A percentile compares a stretch with the other conserved stretches of the same genome.
Evolutionary conservation across 35 echinoderm and acorn worm genomes (phyloP).

Genomic region (Anneissia japonica): DNA sequence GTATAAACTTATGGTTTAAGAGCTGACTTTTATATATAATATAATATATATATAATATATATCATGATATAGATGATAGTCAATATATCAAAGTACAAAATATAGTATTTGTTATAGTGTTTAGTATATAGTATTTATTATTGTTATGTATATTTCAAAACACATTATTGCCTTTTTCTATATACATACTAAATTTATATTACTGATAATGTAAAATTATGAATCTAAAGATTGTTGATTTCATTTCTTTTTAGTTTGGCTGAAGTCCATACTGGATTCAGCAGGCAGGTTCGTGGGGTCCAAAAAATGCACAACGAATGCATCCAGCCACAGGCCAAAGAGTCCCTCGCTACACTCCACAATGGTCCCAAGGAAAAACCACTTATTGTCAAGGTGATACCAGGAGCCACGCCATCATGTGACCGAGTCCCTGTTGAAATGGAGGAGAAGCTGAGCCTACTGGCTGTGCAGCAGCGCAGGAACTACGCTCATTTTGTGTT

Average conservation of each 20-base stretch:
- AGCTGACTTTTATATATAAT: too few relatives aligned
- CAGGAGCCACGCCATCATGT: conserved; percentile 52
- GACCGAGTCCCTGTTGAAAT: conserved; percentile 59
- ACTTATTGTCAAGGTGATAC: conserved; percentile 66
- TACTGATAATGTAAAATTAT: too few relatives aligned
- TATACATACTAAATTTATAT: too few relatives aligned
- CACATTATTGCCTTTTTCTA: too few relatives aligned
- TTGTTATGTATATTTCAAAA: too few relatives aligned
- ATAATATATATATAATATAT: too few relatives aligned
- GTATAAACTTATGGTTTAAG: too few relatives aligned
- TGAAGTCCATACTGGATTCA: conserved; percentile 31
- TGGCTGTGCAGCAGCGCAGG: conserved; percentile 75
- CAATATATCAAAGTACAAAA: too few relatives aligned
- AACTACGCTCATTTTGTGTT: conserved; percentile 79
- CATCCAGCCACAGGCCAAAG: conserved; percentile 53
- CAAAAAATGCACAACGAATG: conserved; percentile 61
- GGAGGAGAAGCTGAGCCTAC: conserved; percentile 30
- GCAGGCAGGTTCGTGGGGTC: conserved; percentile 9
- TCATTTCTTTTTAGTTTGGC: conserved; percentile 30
- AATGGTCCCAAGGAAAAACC: conserved; percentile 25
- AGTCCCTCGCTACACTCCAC: conserved; percentile 45
- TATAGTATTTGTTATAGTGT: too few relatives aligned
- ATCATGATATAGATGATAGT: too few relatives aligned
- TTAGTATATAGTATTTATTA: too few relatives aligned
- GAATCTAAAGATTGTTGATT: too few relatives aligned